Conservation (phyloP, 2,113 vertebrate species). For the Bostrychus sinensis region DNA sequence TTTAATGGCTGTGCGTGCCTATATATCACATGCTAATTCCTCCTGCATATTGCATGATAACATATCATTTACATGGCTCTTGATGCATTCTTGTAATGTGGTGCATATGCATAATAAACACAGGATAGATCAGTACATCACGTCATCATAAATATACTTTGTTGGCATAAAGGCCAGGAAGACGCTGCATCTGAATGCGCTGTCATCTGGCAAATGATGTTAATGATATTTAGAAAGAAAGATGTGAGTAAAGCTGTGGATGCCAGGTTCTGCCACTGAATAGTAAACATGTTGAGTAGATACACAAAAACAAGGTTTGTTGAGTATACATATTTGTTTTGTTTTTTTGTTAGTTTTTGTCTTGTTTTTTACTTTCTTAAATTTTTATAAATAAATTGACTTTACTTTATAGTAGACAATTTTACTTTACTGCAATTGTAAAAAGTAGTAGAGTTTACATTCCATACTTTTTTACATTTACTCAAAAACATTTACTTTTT, state of each 20-base stretch:
- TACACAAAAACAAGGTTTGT: background rate
- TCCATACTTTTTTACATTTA: no score
- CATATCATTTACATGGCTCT: conserved; percentile 19
- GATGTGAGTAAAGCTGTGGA: background rate
- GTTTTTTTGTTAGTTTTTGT: no score
- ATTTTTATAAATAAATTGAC: no score
- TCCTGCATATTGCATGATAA: conserved; percentile 22
- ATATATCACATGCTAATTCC: conserved; percentile 27
- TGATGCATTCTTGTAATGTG: background rate
- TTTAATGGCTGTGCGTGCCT: conserved; percentile 25
- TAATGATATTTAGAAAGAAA: conserved; percentile 30
- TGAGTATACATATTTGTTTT: no score
- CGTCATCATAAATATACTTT: background rate
- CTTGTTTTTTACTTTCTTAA: no score
- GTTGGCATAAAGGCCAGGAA: background rate
- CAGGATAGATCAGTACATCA: background rate
- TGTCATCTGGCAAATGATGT: conserved; percentile 1
- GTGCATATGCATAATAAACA: conserved; percentile 8
- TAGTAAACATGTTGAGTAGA: background rate
- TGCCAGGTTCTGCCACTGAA: background rate
- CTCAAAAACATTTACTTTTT: no score
- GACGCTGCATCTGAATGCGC: conserved; percentile 8
- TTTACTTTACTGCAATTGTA: no score
- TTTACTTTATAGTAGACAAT: no score
- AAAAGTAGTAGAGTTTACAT: no score